phyloP scores from a whole-genome alignment of 2,113 vertebrate genomes.

The Pseudorhombus dupliciocellatus region DNA sequence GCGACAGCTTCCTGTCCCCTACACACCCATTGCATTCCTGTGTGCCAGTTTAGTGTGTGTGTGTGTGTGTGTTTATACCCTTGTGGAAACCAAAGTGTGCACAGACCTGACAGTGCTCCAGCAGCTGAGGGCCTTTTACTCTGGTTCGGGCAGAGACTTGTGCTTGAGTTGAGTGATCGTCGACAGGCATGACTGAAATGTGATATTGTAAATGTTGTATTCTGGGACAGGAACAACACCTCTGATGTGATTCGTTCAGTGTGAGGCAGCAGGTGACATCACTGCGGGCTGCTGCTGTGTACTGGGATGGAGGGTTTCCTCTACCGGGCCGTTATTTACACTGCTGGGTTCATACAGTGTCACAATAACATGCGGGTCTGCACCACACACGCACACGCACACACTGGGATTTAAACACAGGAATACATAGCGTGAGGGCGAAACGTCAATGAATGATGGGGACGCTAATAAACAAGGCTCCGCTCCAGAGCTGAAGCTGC shows the following conservation, averaged over 20 bases:
- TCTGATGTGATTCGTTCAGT: slow-evolving; percentile 23
- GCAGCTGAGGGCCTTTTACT: not conserved
- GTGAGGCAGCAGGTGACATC: not conserved
- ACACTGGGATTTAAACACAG: too few species aligned
- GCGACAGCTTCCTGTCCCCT: slow-evolving; percentile 69
- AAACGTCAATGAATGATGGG: not conserved
- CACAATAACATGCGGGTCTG: too few species aligned
- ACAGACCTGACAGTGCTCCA: not conserved
- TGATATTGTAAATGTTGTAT: too few species aligned
- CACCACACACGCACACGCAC: too few species aligned
- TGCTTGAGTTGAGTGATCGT: not conserved
- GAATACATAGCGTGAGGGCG: too few species aligned
- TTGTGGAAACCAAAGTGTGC: not conserved
- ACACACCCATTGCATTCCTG: slow-evolving; percentile 61
- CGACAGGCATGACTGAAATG: too few species aligned
- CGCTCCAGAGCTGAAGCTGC: not conserved
- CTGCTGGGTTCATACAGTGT: too few species aligned
- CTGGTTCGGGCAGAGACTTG: too few species aligned
- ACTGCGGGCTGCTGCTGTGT: too few species aligned
- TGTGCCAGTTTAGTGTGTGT: slow-evolving; percentile 30
- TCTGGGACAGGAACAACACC: slow-evolving; percentile 16
- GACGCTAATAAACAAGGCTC: not conserved
- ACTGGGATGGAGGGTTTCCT: too few species aligned
- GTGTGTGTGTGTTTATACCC: slow-evolving; percentile 1
- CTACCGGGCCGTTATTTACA: too few species aligned